Base-by-base conservation (phyloP, 2,888 invertebrate genomes). In the Cremastinae sp. region DNA sequence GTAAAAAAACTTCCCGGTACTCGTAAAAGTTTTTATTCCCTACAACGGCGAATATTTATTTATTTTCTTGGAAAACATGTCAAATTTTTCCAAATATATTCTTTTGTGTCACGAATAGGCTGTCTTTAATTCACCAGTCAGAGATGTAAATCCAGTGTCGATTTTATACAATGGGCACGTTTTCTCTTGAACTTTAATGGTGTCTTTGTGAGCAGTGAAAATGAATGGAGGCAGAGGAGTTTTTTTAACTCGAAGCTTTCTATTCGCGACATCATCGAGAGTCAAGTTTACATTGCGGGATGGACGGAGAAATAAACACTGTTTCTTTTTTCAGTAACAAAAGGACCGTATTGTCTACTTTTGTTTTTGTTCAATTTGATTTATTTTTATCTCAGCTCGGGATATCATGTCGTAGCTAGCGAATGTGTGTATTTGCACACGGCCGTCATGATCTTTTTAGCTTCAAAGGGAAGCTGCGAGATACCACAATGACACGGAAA, bases 381-480 rank as follows among this genome's bases (percentile, higher is more conserved):
- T 51, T 53, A 51, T 68, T 70, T 70, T 61, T 22, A 62, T 45
- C 75, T 68, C 68, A 64, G 56, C 68, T 72, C 28, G 20, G 22
- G 8, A 18, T 68, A 18, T 64, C 45, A 45, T n/a, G 61, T 55
- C 41, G 45, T 58, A 37, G 61, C 62, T 68, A 22, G 45, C 41
- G 51, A 72, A 51, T 66, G 49, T n/a, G n/a, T n/a, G n/a, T 62
- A 68, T 72, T 72, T 14, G 62, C 35, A 16, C 41, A 12, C 2
- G 45, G 22, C 10, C 45, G 61, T 59, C 71, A 35, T 56, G 37
- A 66, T 62, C 51, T 64, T 64, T 72, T 58, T 58, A 59, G 39
- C 35, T 51, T 9, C 45, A 22, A 22, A 43, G 43, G 53, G 68
- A 72, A 45, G 72, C 66, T 72, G 66, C 62, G 16, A 74, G 65